Percentiles rank a stretch among this genome's conserved stretches.
Conservation (phyloP, 2,888 invertebrate species). For the Tiliacea aurago region DNA sequence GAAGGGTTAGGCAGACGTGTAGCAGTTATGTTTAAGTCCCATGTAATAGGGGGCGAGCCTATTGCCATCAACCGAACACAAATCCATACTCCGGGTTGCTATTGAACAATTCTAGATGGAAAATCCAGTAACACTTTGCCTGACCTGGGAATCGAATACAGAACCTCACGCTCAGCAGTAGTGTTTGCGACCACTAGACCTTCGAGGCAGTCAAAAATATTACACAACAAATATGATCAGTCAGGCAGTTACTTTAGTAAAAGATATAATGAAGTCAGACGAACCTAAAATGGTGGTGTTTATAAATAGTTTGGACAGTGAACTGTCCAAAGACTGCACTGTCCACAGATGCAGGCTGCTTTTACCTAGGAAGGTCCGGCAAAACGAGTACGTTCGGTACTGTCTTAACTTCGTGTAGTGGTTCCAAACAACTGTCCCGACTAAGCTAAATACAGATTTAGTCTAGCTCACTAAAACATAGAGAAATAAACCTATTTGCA, state of each 20-base stretch:
- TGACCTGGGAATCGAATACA: neutral
- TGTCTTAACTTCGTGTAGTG: conserved; percentile 23
- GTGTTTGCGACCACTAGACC: neutral
- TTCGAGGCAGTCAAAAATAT: neutral
- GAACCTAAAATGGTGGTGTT: neutral
- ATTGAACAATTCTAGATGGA: neutral
- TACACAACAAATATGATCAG: neutral
- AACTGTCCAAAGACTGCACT: neutral
- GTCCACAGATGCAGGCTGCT: neutral
- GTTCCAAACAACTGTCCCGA: conserved; percentile 1
- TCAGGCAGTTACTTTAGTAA: neutral
- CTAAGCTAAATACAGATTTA: conserved; percentile 17
- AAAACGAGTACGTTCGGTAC: conserved; percentile 11
- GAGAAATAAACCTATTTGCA: neutral
- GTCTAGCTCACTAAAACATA: neutral
- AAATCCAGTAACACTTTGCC: neutral
- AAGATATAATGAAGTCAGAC: neutral
- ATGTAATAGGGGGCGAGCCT: too few relatives aligned
- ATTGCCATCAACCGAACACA: too few relatives aligned
- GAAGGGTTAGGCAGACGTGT: too few relatives aligned
- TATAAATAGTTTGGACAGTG: conserved; percentile 21
- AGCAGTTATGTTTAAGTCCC: too few relatives aligned
- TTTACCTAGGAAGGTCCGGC: neutral
- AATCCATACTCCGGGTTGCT: too few relatives aligned
- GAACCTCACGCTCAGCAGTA: neutral